phyloP scores from a whole-genome alignment of 2,113 vertebrate species.

The Sinosuthora webbiana region DNA sequence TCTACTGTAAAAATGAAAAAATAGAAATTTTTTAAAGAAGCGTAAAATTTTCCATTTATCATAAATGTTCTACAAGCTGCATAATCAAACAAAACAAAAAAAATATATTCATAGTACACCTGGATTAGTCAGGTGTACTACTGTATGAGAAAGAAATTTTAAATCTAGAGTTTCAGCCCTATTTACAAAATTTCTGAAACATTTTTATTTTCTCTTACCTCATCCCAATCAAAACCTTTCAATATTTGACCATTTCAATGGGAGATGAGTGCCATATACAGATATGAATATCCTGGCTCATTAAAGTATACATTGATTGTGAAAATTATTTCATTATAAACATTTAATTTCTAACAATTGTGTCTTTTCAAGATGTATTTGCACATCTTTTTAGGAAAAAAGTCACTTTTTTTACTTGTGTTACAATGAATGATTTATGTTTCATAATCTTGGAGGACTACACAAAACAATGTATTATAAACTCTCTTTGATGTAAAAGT shows the following conservation, averaged over 20 bases:
- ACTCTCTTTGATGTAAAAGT: background rate
- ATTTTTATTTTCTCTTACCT: background rate
- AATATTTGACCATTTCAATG: background rate
- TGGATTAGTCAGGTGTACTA: background rate
- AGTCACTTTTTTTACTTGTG: background rate
- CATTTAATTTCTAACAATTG: background rate
- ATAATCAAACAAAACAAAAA: background rate
- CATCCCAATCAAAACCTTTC: background rate
- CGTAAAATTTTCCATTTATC: background rate
- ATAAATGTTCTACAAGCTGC: background rate
- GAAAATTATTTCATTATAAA: background rate
- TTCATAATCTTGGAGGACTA: background rate
- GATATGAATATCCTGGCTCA: background rate
- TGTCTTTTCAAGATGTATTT: background rate
- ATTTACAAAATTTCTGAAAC: background rate
- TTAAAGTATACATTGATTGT: background rate
- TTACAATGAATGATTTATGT: background rate
- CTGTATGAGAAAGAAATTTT: background rate
- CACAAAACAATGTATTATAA: background rate
- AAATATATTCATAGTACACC: background rate
- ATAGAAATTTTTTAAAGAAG: background rate
- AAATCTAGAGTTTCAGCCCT: background rate
- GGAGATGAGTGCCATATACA: background rate
- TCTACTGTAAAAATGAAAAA: background rate
- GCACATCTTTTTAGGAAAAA: background rate